Percentiles rank a stretch among this genome's conserved stretches.
Evolutionary conservation across 2,888 invertebrate species (phyloP).

Genomic region (Conistra vaccinii): DNA sequence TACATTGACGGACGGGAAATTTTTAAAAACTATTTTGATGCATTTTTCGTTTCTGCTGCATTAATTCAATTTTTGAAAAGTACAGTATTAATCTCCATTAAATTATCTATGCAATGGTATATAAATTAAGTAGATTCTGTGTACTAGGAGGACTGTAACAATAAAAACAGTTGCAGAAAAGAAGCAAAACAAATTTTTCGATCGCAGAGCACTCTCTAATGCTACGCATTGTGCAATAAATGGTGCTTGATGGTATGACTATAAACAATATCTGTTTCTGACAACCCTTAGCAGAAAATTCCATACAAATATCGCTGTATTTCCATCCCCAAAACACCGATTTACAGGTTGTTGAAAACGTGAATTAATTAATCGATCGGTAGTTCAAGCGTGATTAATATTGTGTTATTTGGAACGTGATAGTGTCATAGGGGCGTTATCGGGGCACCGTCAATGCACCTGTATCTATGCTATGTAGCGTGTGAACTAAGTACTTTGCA

Average conservation of each 20-base stretch:
- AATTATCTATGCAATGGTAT: too few species aligned
- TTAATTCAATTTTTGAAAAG: too few species aligned
- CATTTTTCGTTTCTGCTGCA: too few species aligned
- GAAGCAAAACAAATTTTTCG: too few species aligned
- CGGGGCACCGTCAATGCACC: conserved; percentile 26
- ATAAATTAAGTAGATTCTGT: too few species aligned
- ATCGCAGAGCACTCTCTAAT: too few species aligned
- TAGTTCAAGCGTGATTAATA: conserved; percentile 6
- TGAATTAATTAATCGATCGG: conserved; percentile 1
- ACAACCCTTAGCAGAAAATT: not conserved
- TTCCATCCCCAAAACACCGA: not conserved
- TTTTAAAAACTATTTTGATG: too few species aligned
- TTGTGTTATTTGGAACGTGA: conserved; percentile 26
- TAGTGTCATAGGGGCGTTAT: conserved; percentile 36
- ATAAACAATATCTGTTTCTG: not conserved
- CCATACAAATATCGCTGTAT: not conserved
- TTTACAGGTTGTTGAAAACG: conserved; percentile 8
- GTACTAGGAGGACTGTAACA: too few species aligned
- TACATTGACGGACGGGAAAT: too few species aligned
- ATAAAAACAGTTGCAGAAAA: too few species aligned
- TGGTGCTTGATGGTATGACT: not conserved
- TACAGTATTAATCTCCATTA: too few species aligned
- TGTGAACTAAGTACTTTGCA: conserved; percentile 18
- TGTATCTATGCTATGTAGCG: conserved; percentile 1
- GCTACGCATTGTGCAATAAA: too few species aligned